Evolutionary conservation across 2,113 vertebrate species (phyloP).

Genomic region (Pollimyrus isidori): DNA sequence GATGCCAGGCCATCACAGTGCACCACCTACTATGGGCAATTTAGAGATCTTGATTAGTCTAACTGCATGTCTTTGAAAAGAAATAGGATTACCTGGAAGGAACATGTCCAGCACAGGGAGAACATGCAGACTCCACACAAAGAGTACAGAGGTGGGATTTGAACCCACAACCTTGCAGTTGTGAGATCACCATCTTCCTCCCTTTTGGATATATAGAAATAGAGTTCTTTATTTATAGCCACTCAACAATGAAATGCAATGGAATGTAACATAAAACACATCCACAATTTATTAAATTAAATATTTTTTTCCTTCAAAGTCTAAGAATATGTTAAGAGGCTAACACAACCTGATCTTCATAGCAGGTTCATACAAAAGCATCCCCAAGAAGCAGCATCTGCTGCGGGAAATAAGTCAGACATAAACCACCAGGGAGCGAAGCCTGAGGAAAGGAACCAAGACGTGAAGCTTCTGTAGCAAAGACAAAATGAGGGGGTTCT

Average conservation of each 20-base stretch:
- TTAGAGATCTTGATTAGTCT: neutral
- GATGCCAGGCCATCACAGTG: neutral
- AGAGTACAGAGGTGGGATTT: neutral
- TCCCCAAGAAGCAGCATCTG: neutral
- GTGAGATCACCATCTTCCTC: neutral
- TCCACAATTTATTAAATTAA: neutral
- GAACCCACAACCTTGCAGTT: neutral
- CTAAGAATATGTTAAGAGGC: neutral
- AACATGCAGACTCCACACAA: neutral
- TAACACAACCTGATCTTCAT: neutral
- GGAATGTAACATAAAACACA: neutral
- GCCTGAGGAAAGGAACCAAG: neutral
- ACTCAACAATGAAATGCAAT: neutral
- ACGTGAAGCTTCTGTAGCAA: neutral
- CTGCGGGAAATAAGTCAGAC: constrained; percentile 8
- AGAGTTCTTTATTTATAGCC: neutral
- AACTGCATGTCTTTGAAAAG: neutral
- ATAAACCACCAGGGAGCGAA: neutral
- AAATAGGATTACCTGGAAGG: neutral
- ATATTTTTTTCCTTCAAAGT: neutral
- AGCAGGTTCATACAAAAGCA: neutral
- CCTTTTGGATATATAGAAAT: neutral
- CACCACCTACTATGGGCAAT: neutral
- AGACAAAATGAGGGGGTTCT: neutral
- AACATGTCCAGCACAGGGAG: neutral